Base-by-base conservation (phyloP, 2,113 vertebrate genomes). In the Mormyrus iriodes region DNA sequence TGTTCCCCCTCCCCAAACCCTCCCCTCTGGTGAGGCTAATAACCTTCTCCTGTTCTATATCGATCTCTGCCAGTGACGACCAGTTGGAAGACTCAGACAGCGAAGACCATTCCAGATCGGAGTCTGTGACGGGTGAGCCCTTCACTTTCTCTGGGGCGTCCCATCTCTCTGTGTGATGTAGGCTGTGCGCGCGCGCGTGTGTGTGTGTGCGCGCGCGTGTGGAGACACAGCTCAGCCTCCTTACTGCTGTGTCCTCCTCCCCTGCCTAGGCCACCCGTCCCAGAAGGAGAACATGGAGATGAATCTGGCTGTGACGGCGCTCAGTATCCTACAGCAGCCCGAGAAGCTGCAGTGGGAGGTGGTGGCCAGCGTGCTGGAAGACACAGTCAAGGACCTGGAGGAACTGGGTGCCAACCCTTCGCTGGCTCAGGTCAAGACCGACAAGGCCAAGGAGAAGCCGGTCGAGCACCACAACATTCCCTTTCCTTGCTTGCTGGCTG, bases 341-440 rank as follows among this genome's bases (percentile, higher is more conserved):
- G 99, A 99, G 93, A 99, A 98, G 90, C 96, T 99, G 91, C 98
- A 99, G 91, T 99, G 98, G 98, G 99, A 99, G 94, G 98, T 99
- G 85, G 98, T 99, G 92, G 98, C 99, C 91, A 99, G 98, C 89
- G 98, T 99, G 58, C 93, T 99, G 93, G 98, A 99, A 96, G 99
- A 99, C 92, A 99, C 98, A 0, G 98, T 99, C 91, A 99, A 99
- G 94, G 98, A 99, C 94, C 95, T 99, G 58, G 98, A 99, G 95
- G 98, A 99, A 93, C 96, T 99, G 92, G 98, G 98, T 17, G 97
- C 97, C 91, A 99, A 99, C 91, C 96, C 98, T 73, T 96, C 97
- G 73, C 91, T 97, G 92, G 94, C 96, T 93, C 97, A 96, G 94
- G 94, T 96, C 91, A 99, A 99, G 95, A 95, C 95, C 91, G 96